Evolutionary conservation across 2,888 invertebrate genomes (phyloP), one percentile per base, ranked within the genome.

Genomic region (Sinodicranocentrus sp.): DNA sequence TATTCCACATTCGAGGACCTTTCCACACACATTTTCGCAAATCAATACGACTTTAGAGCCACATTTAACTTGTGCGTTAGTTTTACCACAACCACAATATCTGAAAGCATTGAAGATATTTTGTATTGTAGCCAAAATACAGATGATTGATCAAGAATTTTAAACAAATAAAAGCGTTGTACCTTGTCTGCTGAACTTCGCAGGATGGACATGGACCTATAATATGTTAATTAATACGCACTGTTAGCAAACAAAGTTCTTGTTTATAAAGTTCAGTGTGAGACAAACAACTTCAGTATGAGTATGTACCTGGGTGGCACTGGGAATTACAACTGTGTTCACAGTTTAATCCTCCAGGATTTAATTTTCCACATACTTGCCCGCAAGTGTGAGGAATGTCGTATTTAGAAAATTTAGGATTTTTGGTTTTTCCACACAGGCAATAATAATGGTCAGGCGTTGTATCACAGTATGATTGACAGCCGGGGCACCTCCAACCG

Each of bases 401-500:
- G 57, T 93, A 93, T 15, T 76, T 67, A 10, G 73, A 54, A 19
- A 71, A n/a, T 25, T 82, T 82, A 0, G 97, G 97, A 89, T 94
- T 93, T 54, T 92, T 92, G 0, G 92, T 90, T 90, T 96, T 95
- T 25, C 96, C 96, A 90, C 99, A 99, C 91, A 97, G 98, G 90
- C 99, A 99, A 17, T 92, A 92, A 90, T 98, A 98, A 73, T 95
- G 94, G 0, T 92, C 92, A 0, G 98, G 98, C 57, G 57, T 21
- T 25, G 92, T 92, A 17, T 92, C 91, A 79, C 93, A 94, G 1
- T 94, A 93, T 90, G 96, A 95, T 91, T 98, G 98, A 90, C 99
- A 99, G 0, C 97, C 97, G 0, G 98, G 98, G 90, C 99, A 99
- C 21, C 98, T 94, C 99, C 99, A 99, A 80, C 95, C 95, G 72